Conservation (phyloP, 2,888 invertebrate species). For the Hypena proboscidalis region DNA sequence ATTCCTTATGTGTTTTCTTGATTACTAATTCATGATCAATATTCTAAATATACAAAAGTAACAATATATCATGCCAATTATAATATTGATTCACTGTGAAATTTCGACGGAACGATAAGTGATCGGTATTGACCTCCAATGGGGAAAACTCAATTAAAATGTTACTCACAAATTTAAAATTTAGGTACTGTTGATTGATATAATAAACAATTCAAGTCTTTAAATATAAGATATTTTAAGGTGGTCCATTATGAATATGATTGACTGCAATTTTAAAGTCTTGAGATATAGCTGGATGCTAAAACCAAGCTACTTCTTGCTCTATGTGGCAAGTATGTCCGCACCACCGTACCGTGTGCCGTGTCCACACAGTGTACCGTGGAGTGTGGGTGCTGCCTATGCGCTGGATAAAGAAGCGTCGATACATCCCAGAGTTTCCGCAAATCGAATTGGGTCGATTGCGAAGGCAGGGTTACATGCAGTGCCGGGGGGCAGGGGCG, state of each 20-base stretch:
- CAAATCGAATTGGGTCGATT: constrained; percentile 76
- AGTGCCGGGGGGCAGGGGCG: constrained; percentile 63
- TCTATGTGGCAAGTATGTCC: no score
- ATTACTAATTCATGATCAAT: constrained; percentile 31
- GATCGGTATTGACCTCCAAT: constrained; percentile 18
- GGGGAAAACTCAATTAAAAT: constrained; percentile 2
- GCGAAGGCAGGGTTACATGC: constrained; percentile 73
- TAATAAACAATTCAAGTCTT: not conserved
- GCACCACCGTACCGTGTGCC: no score
- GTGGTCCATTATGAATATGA: no score
- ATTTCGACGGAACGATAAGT: constrained; percentile 21
- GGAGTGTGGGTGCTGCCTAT: constrained; percentile 43
- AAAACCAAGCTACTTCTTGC: not conserved
- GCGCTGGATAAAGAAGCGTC: constrained; percentile 32
- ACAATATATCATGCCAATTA: constrained; percentile 28
- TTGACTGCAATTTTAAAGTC: not conserved
- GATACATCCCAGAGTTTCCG: constrained; percentile 66
- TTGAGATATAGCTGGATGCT: not conserved
- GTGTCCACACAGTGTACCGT: constrained; percentile 29
- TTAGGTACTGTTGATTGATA: not conserved
- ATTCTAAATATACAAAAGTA: constrained; percentile 38
- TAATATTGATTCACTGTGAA: constrained; percentile 12
- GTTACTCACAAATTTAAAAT: not conserved
- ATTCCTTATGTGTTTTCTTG: constrained; percentile 15
- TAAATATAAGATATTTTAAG: no score